Evolutionary conservation across 1,140 invertebrate genomes (phyloP).

Genomic region (Drosophila santomea): DNA sequence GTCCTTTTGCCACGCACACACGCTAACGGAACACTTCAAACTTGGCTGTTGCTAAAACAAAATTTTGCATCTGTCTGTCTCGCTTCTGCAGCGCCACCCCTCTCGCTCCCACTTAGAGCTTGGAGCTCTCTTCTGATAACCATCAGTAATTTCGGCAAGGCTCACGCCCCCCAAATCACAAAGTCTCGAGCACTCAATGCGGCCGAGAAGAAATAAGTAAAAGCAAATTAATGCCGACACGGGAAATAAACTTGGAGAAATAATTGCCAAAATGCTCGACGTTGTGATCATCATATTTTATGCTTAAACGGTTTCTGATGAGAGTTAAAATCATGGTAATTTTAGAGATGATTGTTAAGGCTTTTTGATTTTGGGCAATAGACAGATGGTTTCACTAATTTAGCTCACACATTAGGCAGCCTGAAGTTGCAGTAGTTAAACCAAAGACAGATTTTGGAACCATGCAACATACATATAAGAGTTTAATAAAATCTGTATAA

Average conservation of each 20-base stretch:
- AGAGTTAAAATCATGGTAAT: background rate
- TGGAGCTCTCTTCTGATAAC: slow-evolving; percentile 68
- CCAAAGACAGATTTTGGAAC: no score
- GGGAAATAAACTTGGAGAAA: slow-evolving; percentile 11
- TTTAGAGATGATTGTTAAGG: background rate
- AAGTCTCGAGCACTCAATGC: slow-evolving; percentile 42
- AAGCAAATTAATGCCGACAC: slow-evolving; percentile 51
- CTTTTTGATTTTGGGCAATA: background rate
- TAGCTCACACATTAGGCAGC: no score
- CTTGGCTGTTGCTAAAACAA: slow-evolving; percentile 79
- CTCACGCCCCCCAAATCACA: slow-evolving; percentile 52
- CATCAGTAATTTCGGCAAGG: slow-evolving; percentile 71
- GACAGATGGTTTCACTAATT: no score
- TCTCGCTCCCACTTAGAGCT: slow-evolving; percentile 1
- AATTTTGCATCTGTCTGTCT: slow-evolving; percentile 67
- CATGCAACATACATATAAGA: no score
- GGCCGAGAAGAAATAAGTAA: slow-evolving; percentile 46
- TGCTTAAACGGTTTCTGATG: no score
- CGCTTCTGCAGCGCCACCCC: slow-evolving; percentile 2
- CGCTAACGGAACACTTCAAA: slow-evolving; percentile 64
- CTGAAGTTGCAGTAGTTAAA: background rate
- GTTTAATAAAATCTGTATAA: background rate
- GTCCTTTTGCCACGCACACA: slow-evolving; percentile 65
- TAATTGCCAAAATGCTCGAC: slow-evolving; percentile 11
- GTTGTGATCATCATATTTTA: slow-evolving; percentile 12